A percentile compares a stretch with the other conserved stretches of the same genome.
Conservation (phyloP, 2,113 vertebrate genomes). For the Octodon degus region DNA sequence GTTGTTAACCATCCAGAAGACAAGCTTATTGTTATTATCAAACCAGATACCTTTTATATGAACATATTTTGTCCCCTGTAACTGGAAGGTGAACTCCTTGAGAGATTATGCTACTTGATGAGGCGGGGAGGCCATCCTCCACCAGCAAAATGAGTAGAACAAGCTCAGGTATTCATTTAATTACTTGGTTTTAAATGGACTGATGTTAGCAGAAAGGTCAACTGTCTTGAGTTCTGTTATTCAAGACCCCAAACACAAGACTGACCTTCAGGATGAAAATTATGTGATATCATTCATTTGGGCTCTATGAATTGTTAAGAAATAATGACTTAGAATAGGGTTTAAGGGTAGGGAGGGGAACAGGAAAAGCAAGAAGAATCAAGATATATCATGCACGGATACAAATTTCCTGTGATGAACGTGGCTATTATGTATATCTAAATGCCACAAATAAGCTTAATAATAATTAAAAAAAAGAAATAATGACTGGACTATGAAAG, state of each 20-base stretch:
- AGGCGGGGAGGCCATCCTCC: background rate
- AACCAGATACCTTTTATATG: background rate
- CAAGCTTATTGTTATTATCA: no score
- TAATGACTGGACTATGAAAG: background rate
- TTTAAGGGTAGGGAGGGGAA: background rate
- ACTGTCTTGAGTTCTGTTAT: background rate
- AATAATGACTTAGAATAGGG: background rate
- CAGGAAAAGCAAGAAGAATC: background rate
- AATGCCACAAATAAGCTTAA: background rate
- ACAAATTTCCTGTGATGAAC: background rate
- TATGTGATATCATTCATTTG: background rate
- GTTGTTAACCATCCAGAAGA: no score
- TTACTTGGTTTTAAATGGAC: background rate
- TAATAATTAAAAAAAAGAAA: background rate
- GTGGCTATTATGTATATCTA: background rate
- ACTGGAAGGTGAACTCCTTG: background rate
- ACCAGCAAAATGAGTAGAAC: background rate
- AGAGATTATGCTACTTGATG: background rate
- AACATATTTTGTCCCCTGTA: background rate
- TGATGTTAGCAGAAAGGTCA: background rate
- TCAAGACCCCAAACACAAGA: background rate
- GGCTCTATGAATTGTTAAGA: background rate
- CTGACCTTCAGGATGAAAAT: slow-evolving; percentile 1
- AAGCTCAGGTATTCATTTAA: background rate
- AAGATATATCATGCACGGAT: background rate